Evolutionary conservation across 2,888 invertebrate genomes (phyloP).

Genomic region (Diloba caeruleocephala): DNA sequence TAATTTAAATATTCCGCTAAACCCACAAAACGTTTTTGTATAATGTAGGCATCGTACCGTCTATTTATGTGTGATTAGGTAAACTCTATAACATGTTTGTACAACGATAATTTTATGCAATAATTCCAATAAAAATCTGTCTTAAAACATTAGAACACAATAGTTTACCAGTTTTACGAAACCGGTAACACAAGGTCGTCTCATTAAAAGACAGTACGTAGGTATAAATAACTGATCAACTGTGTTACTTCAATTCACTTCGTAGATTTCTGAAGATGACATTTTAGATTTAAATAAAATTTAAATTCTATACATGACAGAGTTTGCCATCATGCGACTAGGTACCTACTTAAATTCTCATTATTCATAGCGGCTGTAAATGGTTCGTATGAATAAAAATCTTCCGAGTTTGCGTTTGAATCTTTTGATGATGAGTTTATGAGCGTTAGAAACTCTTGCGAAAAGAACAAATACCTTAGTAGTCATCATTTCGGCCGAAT

Average conservation of each 20-base stretch:
- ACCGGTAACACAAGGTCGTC: conserved; percentile 50
- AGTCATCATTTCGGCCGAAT: no score
- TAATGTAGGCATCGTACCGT: not conserved
- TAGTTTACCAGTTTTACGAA: conserved; percentile 51
- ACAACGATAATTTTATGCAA: conserved; percentile 54
- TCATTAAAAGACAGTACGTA: conserved; percentile 30
- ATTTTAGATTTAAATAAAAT: not conserved
- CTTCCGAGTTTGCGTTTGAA: no score
- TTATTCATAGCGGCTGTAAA: no score
- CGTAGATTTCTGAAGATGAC: conserved; percentile 19
- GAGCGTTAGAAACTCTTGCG: no score
- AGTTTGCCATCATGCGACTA: no score
- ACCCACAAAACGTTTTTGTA: conserved; percentile 2
- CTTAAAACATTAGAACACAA: conserved; percentile 44
- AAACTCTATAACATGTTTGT: conserved; percentile 38
- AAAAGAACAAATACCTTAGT: no score
- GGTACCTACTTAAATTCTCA: no score
- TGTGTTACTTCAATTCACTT: conserved; percentile 18
- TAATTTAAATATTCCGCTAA: no score
- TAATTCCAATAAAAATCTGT: conserved; percentile 44
- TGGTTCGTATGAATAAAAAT: no score
- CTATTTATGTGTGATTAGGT: conserved; percentile 39
- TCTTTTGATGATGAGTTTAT: no score
- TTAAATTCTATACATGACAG: no score
- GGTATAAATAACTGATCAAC: conserved; percentile 34